A percentile compares a stretch with the other conserved stretches of the same genome.
Conservation (phyloP, 2,797 vertebrate species). For the Leptatherina wallacei region DNA sequence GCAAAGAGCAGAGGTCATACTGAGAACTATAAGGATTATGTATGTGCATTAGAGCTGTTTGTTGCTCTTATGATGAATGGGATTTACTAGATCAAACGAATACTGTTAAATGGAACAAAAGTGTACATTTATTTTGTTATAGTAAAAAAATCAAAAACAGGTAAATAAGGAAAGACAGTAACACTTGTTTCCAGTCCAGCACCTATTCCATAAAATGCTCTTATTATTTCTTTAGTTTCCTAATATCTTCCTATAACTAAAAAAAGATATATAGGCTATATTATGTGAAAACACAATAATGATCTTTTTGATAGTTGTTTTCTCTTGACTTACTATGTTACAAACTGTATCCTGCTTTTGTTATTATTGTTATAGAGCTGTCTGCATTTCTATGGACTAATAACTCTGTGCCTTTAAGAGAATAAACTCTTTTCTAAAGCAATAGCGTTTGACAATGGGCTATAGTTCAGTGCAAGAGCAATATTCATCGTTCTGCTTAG, state of each 20-base stretch:
- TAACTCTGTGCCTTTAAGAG: too few relatives aligned
- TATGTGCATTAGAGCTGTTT: background rate
- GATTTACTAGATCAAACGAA: background rate
- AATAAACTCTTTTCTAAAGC: too few relatives aligned
- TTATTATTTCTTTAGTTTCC: background rate
- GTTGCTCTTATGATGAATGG: background rate
- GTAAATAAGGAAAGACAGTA: background rate
- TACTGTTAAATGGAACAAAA: background rate
- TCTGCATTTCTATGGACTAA: background rate
- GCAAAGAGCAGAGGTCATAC: background rate
- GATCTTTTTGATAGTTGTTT: background rate
- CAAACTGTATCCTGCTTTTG: too few relatives aligned
- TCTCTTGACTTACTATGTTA: too few relatives aligned
- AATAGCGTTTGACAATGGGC: background rate
- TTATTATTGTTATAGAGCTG: background rate
- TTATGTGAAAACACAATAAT: too few relatives aligned
- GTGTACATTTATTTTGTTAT: background rate
- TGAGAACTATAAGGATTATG: background rate
- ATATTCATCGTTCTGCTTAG: background rate
- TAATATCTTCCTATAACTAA: background rate
- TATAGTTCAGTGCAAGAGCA: background rate
- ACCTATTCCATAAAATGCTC: background rate
- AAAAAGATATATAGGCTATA: background rate
- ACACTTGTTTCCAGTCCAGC: background rate
- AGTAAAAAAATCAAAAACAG: too few relatives aligned